phyloP scores from a whole-genome alignment of 2,888 invertebrate genomes.

The Agriotes lineatus region DNA sequence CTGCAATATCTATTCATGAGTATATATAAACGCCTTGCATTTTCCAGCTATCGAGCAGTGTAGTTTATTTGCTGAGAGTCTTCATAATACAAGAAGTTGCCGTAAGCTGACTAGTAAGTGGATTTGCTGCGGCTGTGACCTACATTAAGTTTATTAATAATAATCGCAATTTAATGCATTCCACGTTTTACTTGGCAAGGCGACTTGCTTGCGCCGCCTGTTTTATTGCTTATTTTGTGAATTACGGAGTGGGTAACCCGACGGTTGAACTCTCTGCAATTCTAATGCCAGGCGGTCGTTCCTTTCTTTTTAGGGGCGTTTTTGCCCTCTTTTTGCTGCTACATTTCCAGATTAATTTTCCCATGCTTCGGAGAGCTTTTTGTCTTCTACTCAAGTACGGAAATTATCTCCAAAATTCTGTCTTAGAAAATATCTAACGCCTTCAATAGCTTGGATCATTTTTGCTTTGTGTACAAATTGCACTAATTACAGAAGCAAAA shows the following conservation, averaged over 20 bases:
- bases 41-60: background rate
- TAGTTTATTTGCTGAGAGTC: background rate
- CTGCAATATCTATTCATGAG: constrained; percentile 18
- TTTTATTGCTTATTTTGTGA: constrained; percentile 24
- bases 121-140: constrained; percentile 28
- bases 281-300: no score
- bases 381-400: no score
- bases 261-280: background rate
- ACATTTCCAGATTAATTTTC: no score
- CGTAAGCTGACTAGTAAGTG: constrained; percentile 1
- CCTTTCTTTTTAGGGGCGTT: no score
- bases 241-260: background rate
- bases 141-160: constrained; percentile 37
- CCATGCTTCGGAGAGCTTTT: no score
- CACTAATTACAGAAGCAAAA: no score
- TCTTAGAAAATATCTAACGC: no score
- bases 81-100: constrained; percentile 12
- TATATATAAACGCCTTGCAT: background rate
- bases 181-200: constrained; percentile 31
- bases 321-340: no score
- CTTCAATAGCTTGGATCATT: no score
- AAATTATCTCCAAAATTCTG: no score
- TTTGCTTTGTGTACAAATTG: no score
- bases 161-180: constrained; percentile 33
- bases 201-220: constrained; percentile 15